Conservation (phyloP, 1,140 invertebrate species). For the Zaprionus davidi region DNA sequence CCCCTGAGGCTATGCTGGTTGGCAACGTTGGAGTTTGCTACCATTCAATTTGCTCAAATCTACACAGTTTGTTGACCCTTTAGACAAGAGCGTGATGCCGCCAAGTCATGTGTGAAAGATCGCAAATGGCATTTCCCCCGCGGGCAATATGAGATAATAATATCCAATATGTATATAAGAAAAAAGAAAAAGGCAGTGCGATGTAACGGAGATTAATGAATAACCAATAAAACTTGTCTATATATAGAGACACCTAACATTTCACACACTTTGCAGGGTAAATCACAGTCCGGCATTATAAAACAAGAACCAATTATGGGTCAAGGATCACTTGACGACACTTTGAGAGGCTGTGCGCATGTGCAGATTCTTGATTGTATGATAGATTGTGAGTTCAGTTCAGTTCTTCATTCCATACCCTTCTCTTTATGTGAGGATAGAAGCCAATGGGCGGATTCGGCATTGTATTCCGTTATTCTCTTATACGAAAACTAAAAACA, state of each 20-base stretch:
- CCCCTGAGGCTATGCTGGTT: slow-evolving; percentile 53
- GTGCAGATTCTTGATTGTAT: not conserved
- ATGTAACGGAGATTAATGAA: not conserved
- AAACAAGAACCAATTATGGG: slow-evolving; percentile 16
- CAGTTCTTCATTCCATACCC: slow-evolving; percentile 52
- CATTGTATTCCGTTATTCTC: slow-evolving; percentile 40
- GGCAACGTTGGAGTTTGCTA: slow-evolving; percentile 22
- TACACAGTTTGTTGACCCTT: slow-evolving; percentile 72
- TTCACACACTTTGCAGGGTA: slow-evolving; percentile 3
- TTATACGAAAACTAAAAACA: not conserved
- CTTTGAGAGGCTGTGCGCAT: not conserved
- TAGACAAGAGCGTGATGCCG: slow-evolving; percentile 10
- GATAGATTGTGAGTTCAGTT: not conserved
- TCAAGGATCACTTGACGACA: slow-evolving; percentile 34
- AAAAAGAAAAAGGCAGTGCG: not conserved
- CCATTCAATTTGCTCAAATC: too few species aligned
- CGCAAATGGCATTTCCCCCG: slow-evolving; percentile 33
- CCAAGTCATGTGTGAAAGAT: slow-evolving; percentile 57
- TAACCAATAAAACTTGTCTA: not conserved
- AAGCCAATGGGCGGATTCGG: slow-evolving; percentile 75
- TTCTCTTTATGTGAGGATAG: slow-evolving; percentile 71
- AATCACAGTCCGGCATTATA: not conserved
- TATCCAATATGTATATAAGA: slow-evolving; percentile 9
- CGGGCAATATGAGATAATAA: slow-evolving; percentile 53
- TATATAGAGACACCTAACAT: not conserved